Conservation (phyloP, 2,113 vertebrate genomes). For the Gobio gobio region DNA sequence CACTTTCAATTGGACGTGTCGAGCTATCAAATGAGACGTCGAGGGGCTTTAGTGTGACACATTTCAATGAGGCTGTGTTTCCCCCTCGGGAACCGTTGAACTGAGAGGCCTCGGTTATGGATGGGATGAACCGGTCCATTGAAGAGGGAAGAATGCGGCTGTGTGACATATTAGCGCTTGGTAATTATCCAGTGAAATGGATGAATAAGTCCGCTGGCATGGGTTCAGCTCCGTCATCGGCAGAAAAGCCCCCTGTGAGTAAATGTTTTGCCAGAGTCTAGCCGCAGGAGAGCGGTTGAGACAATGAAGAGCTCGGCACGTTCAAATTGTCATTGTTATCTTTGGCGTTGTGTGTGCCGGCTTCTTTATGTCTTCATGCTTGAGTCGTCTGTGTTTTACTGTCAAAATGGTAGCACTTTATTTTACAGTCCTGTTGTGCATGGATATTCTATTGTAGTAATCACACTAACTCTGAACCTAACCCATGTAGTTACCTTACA, state of each 20-base stretch:
- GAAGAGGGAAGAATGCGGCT: constrained; percentile 56
- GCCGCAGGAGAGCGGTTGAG: constrained; percentile 54
- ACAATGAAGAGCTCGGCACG: constrained; percentile 51
- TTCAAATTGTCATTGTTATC: constrained; percentile 59
- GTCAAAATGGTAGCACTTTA: background rate
- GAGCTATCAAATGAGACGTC: constrained; percentile 50
- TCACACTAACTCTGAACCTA: no score
- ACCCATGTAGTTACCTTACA: no score
- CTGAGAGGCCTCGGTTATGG: constrained; percentile 58
- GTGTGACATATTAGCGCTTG: constrained; percentile 62
- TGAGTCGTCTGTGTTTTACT: background rate
- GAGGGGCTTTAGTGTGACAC: constrained; percentile 47
- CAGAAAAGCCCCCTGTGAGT: constrained; percentile 50
- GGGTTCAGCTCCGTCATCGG: constrained; percentile 61
- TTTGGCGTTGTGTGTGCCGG: background rate
- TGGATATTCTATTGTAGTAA: no score
- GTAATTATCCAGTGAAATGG: constrained; percentile 60
- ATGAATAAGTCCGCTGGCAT: constrained; percentile 59
- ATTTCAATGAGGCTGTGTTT: constrained; percentile 43
- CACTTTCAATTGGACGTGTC: constrained; percentile 13
- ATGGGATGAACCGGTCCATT: constrained; percentile 53
- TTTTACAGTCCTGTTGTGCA: no score
- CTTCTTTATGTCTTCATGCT: background rate
- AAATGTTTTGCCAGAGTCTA: constrained; percentile 49
- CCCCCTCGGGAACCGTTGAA: constrained; percentile 38